Base-by-base conservation (phyloP, 2,888 invertebrate genomes). In the Aphrophora alni region DNA sequence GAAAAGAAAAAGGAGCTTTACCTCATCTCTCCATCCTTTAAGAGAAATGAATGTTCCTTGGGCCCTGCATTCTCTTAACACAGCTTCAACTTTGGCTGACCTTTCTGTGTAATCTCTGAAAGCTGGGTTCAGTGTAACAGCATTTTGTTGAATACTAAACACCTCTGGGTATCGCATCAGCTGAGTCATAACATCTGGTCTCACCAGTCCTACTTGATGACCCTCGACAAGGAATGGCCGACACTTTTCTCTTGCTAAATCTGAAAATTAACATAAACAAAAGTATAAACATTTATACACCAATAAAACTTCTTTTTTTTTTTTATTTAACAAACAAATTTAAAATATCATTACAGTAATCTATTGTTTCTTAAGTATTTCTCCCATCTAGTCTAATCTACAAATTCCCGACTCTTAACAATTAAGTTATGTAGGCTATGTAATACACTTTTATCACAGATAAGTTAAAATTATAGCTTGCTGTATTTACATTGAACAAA, bases 1-100 rank as follows among this genome's bases (percentile, higher is more conserved):
- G n/a, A n/a, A n/a, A n/a, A n/a, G n/a, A n/a, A n/a, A n/a, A n/a
- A n/a, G n/a, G n/a, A n/a, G n/a, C n/a, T 82, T 85, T 88, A 95
- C 95, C 92, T 98, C 98, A 90, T 98, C 95, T 87, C 98, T 91
- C 98, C 98, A 98, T 24, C 98, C 97, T 87, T 94, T 93, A 10
- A 97, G 89, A 70, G 97, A 94, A 84, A 94, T 90, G 87, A 97
- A 95, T 85, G 93, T 91, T 86, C 94, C 93, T 85, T 95, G 93
- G 83, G 91, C 92, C 82, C 94, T 91, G 87, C 97, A 90, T 87
- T 94, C 92, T 85, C 92, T 91, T 86, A 98, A 90, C 81, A 97
- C 94, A 87, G 93, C 91, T 84, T 95, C 96, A 73, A 98, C 91
- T 87, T 92, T 92, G 78, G 91, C 91, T 82, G 95, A 95, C 85